A percentile compares a stretch with the other conserved stretches of the same genome.
Conservation (phyloP, 2,113 vertebrate genomes). For the Acrocephalus arundinaceus region DNA sequence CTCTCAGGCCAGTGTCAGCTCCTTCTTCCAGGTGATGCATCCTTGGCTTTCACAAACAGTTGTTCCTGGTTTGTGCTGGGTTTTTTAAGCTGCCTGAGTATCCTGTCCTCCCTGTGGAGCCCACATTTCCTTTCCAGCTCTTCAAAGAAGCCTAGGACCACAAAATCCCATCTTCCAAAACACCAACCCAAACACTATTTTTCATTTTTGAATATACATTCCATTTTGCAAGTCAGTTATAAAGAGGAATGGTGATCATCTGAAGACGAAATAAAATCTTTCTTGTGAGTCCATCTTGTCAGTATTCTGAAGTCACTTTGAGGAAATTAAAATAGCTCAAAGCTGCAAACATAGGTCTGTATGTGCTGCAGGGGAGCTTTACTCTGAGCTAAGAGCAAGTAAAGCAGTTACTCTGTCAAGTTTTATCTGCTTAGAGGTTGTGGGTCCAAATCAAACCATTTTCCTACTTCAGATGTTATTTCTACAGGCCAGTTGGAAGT, state of each 20-base stretch:
- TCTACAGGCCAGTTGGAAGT: not conserved
- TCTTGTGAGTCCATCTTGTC: not conserved
- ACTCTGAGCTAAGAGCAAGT: not conserved
- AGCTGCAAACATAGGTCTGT: not conserved
- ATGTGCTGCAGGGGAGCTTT: not conserved
- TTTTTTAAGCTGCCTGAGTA: not conserved
- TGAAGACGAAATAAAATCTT: not conserved
- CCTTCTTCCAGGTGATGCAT: not conserved
- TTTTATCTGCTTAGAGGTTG: not conserved
- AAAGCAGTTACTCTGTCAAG: rapidly evolving
- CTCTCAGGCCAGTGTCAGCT: not conserved
- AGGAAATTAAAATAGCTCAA: not conserved
- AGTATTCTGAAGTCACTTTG: not conserved
- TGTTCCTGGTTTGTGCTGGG: not conserved
- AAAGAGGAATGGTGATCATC: not conserved
- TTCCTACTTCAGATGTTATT: not conserved
- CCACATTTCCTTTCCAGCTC: not conserved
- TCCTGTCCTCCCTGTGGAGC: not conserved
- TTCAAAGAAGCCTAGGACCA: not conserved
- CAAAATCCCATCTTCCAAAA: not conserved
- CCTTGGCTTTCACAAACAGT: not conserved
- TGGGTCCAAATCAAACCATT: not conserved
- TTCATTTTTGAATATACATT: not conserved
- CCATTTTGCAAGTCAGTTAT: not conserved
- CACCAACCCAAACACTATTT: not conserved